Evolutionary conservation across 2,888 invertebrate species (phyloP).

Genomic region (Volucella bombylans): DNA sequence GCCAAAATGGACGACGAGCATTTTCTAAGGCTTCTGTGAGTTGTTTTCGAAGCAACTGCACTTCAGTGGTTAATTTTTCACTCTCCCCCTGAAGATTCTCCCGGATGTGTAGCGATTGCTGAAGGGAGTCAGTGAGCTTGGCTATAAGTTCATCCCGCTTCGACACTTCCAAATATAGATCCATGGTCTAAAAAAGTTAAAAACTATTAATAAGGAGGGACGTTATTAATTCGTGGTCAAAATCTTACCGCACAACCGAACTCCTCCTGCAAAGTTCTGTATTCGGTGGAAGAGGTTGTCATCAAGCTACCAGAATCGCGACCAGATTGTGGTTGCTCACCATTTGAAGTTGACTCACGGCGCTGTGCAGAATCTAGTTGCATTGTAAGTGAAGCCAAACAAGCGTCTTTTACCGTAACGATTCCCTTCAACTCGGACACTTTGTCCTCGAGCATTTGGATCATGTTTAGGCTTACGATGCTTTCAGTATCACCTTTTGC

Average conservation of each 20-base stretch:
- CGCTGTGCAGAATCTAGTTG: conserved; percentile 78
- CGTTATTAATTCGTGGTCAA: too few relatives aligned
- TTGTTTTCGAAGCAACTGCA: conserved; percentile 83
- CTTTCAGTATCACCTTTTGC: conserved; percentile 74
- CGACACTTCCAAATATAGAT: conserved; percentile 87
- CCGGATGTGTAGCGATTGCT: conserved; percentile 86
- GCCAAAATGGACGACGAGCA: conserved; percentile 79
- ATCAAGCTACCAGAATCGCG: conserved; percentile 81
- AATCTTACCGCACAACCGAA: conserved; percentile 86
- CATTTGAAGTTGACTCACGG: conserved; percentile 76
- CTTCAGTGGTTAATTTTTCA: conserved; percentile 85
- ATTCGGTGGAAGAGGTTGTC: conserved; percentile 85
- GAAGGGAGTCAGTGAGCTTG: conserved; percentile 87
- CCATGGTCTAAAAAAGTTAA: conserved; percentile 85
- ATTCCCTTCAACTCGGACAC: conserved; percentile 79
- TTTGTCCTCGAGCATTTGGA: conserved; percentile 80
- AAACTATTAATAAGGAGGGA: too few relatives aligned
- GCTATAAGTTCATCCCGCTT: conserved; percentile 88
- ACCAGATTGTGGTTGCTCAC: conserved; percentile 78
- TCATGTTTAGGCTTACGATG: conserved; percentile 79
- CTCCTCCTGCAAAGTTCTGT: conserved; percentile 88
- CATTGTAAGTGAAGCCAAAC: conserved; percentile 79
- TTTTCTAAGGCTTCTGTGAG: conserved; percentile 82
- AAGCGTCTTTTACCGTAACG: conserved; percentile 80
- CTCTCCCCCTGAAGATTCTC: conserved; percentile 86